Base-by-base conservation (phyloP, 2,888 invertebrate species). In the Trachelus troglodyta region DNA sequence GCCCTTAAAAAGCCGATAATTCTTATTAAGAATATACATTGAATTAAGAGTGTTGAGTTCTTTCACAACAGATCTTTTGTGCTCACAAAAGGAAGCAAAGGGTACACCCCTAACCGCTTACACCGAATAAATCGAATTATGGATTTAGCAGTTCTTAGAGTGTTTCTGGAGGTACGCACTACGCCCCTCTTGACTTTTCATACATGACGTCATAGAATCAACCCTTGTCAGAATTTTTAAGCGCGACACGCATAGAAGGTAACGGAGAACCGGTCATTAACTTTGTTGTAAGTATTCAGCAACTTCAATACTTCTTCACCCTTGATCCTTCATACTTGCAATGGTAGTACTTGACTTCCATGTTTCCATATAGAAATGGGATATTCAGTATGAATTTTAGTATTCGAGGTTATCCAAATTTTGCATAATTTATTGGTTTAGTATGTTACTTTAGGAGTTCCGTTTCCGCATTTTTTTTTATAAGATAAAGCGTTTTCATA, bases 161-260 rank as follows among this genome's bases (percentile, higher is more conserved):
- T 34, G 34, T 34, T 71, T 71, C 71, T 12, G 33, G 34, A 71
- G 34, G 34, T 71, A 56, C 56, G 23, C 56, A 56, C 34, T 71
- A 71, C 71, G 71, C 71, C 71, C 71, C 71, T 71, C 34, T 71
- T 34, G 33, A 34, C 34, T 33, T 71, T 31, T 34, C 34, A 31
- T 31, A 71, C 71, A 34, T 71, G 71, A 71, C 71, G 71, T 71
- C 71, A 71, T 71, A 71, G 33, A 23, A 33, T 71, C 71, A 71
- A 71, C 34, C 23, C 33, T 71, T 34, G 71, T 31, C 33, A 71
- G 31, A 34, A 33, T 33, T 71, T 71, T 71, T 56, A 9, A 71
- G 33, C 71, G 34, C 12, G 31, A 33, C 15, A 12, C 33, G 30
- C 11, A 6, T 71, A 71, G 71, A 11, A 71, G 34, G 33, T 71